Base-by-base conservation (phyloP, 2,797 vertebrate species). In the Syngnathus acus region DNA sequence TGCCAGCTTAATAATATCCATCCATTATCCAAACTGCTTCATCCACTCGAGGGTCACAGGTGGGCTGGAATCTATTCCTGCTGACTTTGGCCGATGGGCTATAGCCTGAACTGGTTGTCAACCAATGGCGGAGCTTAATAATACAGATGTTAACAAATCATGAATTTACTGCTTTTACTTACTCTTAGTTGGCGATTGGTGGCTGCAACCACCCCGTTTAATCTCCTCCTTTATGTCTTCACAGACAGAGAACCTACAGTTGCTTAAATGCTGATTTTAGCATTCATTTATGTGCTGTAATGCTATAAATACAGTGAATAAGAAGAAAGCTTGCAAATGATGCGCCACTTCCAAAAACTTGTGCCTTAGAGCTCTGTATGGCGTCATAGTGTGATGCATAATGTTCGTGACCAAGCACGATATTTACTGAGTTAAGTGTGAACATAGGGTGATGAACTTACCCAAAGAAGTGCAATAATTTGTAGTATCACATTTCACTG, bases 401-500 rank as follows among this genome's bases (percentile, higher is more conserved):
- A 14, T 23, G 11, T 43, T 21, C n/a, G 38, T 59, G 55, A 57
- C 38, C 38, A 40, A 59, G 57, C 37, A 6, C 19, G 19, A 14
- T 42, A 61, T 62, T 62, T 62, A 13, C 21, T 47, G 10, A 61
- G n/a, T 43, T 61, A 7, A 10, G 39, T 21, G 5, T 61, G 38
- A 60, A 40, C n/a, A 60, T 42, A 17, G 9, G 19, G 19, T 23
- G 60, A 62, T 10, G 21, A 21, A 17, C 1, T 14, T 40, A 32
- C 39, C 16, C 6, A 17, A 14, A 48, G 39, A 19, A 19, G 10
- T 26, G 14, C 38, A 10, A 66, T 77, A 62, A 71, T 67, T 70
- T 73, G 81, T 70, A 72, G 76, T 76, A 68, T 74, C 74, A 51
- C 9, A 17, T 71, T 71, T 72, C 70, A 60, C 67, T 82, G 72